phyloP scores from a whole-genome alignment of 2,797 vertebrate species.

The Myoxocephalus aenaeus region DNA sequence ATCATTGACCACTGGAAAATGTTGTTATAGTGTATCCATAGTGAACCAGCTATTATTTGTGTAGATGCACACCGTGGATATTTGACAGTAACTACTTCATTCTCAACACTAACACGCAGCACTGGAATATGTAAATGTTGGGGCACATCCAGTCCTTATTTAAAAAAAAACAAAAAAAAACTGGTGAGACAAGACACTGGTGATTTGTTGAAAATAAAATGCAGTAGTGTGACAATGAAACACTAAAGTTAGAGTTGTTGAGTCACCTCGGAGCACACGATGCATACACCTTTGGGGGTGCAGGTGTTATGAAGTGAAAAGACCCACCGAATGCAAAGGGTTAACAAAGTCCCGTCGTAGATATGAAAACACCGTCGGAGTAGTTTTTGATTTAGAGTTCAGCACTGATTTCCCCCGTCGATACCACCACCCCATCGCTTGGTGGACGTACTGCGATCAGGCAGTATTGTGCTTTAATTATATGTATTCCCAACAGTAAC shows the following conservation, averaged over 20 bases:
- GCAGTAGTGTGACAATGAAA: not conserved
- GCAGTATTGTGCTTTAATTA: slow-evolving; percentile 4
- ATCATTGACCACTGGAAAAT: not conserved
- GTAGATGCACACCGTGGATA: not conserved
- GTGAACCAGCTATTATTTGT: not conserved
- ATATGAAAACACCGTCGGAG: not conserved
- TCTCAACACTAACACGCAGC: not conserved
- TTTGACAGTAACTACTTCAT: not conserved
- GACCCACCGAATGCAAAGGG: not conserved
- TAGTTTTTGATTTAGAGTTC: slow-evolving; percentile 7
- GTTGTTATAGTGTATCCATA: not conserved
- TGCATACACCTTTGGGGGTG: not conserved
- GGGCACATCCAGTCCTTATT: not conserved
- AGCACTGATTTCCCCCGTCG: slow-evolving; percentile 5
- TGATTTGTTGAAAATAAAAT: not conserved
- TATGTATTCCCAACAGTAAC: not conserved
- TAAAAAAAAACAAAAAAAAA: no score
- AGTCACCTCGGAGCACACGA: not conserved
- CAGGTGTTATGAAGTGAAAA: not conserved
- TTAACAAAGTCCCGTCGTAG: not conserved
- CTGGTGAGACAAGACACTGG: not conserved
- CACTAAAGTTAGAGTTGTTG: not conserved
- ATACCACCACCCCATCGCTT: not conserved
- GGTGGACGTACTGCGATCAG: not conserved
- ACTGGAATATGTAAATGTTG: not conserved